Percentiles rank a stretch among this genome's conserved stretches.
Conservation (phyloP, 2,888 invertebrate species). For the Lacanobia oleracea region DNA sequence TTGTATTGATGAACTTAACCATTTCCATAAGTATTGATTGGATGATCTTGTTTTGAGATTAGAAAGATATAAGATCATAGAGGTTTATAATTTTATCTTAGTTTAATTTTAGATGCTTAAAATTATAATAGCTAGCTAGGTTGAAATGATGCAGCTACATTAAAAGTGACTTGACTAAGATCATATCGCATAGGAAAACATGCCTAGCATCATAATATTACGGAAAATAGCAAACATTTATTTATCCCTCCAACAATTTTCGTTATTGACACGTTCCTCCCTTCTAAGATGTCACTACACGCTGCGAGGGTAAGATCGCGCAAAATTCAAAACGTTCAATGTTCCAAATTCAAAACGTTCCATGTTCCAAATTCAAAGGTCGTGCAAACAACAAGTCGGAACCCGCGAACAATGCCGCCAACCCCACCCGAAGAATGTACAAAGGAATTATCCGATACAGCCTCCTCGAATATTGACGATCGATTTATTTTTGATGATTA, state of each 20-base stretch:
- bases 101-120: not conserved
- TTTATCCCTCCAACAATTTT: constrained; percentile 52
- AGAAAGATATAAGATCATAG: too few species aligned
- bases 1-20: not conserved
- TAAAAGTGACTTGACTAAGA: constrained; percentile 3
- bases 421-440: constrained; percentile 69
- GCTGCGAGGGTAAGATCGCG: constrained; percentile 62
- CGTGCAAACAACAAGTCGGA: constrained; percentile 74
- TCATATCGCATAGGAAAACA: not conserved
- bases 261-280: constrained; percentile 64
- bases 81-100: not conserved
- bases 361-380: constrained; percentile 75
- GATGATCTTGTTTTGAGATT: not conserved
- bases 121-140: not conserved
- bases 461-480: constrained; percentile 58
- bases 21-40: not conserved
- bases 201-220: constrained; percentile 4
- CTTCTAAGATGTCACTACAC: constrained; percentile 63
- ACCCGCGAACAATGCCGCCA: constrained; percentile 75
- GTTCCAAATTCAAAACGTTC: constrained; percentile 74
- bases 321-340: constrained; percentile 73
- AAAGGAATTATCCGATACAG: constrained; percentile 69
- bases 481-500: constrained; percentile 61
- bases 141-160: not conserved
- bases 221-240: constrained; percentile 51